Conservation (phyloP, 2,113 vertebrate species). For the Nibea albiflora region DNA sequence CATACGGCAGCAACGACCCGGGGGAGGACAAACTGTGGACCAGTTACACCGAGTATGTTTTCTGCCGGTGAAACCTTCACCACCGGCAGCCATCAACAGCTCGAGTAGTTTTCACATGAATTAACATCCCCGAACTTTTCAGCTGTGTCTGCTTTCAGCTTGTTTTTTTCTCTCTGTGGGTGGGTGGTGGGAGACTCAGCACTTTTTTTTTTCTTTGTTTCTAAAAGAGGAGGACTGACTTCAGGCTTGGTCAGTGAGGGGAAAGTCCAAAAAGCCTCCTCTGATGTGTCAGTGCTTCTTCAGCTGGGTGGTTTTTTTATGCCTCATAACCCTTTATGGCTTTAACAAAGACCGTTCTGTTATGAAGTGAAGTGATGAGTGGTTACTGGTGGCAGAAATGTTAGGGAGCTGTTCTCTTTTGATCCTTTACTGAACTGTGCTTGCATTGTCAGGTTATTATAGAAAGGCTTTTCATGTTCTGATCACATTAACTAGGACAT, state of each 20-base stretch:
- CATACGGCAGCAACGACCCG: slow-evolving; percentile 91
- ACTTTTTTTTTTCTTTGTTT: slow-evolving; percentile 31
- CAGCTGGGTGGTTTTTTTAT: slow-evolving; percentile 29
- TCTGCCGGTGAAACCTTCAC: slow-evolving; percentile 81
- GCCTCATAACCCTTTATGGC: slow-evolving; percentile 4
- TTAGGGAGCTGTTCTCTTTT: slow-evolving; percentile 15
- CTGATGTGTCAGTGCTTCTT: not conserved
- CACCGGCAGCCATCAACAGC: no score
- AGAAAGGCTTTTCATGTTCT: not conserved
- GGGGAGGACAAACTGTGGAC: slow-evolving; percentile 98
- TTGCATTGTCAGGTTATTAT: slow-evolving; percentile 1
- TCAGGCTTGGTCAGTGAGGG: not conserved
- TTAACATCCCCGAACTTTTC: slow-evolving; percentile 20
- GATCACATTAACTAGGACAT: slow-evolving; percentile 1
- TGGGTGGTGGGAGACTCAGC: not conserved
- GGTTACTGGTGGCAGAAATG: slow-evolving; percentile 16
- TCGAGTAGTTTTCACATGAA: not conserved
- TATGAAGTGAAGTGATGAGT: slow-evolving; percentile 5
- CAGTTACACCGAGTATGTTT: slow-evolving; percentile 98
- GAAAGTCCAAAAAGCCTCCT: no score
- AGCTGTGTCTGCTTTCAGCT: not conserved
- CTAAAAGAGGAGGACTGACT: not conserved
- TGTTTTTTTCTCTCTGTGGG: not conserved
- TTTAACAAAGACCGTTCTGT: slow-evolving; percentile 29
- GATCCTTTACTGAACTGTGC: not conserved